Base-by-base conservation (phyloP, 2,797 vertebrate genomes). In the Limnodromus scolopaceus region DNA sequence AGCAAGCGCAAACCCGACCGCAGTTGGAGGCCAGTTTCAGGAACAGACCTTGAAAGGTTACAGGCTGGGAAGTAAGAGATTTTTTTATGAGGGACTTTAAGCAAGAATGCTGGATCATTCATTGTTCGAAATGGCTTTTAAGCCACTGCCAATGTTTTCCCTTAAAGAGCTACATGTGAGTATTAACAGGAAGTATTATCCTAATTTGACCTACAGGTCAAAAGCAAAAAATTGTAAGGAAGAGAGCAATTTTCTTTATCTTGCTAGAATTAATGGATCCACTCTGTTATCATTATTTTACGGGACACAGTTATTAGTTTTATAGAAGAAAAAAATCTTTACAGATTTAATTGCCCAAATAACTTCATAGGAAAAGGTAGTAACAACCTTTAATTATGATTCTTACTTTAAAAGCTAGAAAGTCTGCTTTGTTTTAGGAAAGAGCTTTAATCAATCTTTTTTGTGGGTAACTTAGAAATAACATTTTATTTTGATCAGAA, bases 401-500 rank as follows among this genome's bases (percentile, higher is more conserved):
- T 13, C 6, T 38, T 68, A 8, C 13, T 91, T 90, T 90, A 84
- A 92, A 95, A 80, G 32, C 57, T 2, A 83, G 77, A 79, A 91
- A 57, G 16, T 54, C 16, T 77, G 22, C 41, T 96, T 96, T 98
- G 80, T 84, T 97, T 98, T 80, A 70, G 68, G 72, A 93, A 95
- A 57, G 32, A 84, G 78, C 71, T 97, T 97, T 93, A 92, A 86
- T 69, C 24, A 11, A 43, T 48, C 39, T 79, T 76, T 89, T 66
- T 57, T 22, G 4, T 16, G 15, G 30, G 10, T 82, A 95, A 80
- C 74, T 92, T 96, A 91, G 75, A 96, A 96, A 94, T 84, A 93
- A 66, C 72, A 92, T 91, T 96, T 95, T 93, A 71, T 96, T 97
- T 97, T 93, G 68, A 93, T 94, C 34, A 78, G 68, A 92, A 96